These are phyloP conservation scores for Agriopis leucophaearia DNA, from an alignment of 2,888 invertebrate species.

Conservation along the genomic window DNA sequence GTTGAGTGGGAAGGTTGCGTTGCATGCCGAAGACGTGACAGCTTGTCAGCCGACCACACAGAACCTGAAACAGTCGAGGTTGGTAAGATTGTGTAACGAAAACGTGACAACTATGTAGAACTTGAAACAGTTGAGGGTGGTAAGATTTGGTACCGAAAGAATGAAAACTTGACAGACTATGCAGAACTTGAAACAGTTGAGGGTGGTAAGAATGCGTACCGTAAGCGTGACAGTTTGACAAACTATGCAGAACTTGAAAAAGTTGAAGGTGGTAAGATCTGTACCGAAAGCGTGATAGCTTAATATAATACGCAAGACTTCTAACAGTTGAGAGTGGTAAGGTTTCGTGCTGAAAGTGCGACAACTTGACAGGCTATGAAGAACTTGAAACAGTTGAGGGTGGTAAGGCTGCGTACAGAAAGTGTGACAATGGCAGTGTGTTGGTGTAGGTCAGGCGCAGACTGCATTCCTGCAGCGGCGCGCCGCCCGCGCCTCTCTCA, in stretches of 20 bases:
- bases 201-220: conserved; percentile 57
- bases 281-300: too few relatives aligned
- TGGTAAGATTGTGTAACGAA: conserved; percentile 29
- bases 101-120: background rate
- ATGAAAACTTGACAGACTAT: too few relatives aligned
- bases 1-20: conserved; percentile 60
- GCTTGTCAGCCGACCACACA: background rate
- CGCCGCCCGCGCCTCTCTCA: conserved; percentile 62
- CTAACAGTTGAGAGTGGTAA: too few relatives aligned
- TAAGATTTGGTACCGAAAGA: conserved; percentile 27
- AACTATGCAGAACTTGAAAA: background rate
- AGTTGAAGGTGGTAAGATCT: too few relatives aligned
- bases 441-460: conserved; percentile 77
- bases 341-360: too few relatives aligned
- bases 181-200: background rate
- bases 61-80: background rate
- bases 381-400: conserved; percentile 38
- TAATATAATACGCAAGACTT: too few relatives aligned
- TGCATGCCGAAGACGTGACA: too few relatives aligned
- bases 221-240: background rate
- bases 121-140: background rate
- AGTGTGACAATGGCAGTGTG: conserved; percentile 68
- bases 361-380: background rate
- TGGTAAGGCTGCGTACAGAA: conserved; percentile 69
- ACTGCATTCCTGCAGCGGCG: conserved; percentile 74